Percentiles rank a stretch among this genome's conserved stretches.
Conservation (phyloP, 2,888 invertebrate genomes). For the Agrotis clavis region DNA sequence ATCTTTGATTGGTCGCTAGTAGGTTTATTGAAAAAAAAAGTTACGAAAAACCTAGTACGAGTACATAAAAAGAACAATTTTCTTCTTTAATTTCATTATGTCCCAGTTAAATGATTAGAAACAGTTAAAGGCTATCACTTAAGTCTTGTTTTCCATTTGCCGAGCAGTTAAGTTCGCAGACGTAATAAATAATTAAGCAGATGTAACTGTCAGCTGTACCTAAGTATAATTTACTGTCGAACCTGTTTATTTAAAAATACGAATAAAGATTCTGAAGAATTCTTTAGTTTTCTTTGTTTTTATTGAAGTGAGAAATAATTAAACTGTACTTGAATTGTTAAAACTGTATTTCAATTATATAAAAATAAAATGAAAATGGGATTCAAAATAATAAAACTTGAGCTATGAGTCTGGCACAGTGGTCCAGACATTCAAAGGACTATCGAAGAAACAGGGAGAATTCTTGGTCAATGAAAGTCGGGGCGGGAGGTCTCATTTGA, state of each 20-base stretch:
- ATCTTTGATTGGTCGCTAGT: neutral
- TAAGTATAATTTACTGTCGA: constrained; percentile 36
- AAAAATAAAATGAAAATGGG: too few species aligned
- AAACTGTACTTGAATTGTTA: too few species aligned
- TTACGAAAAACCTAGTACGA: neutral
- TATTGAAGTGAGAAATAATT: too few species aligned
- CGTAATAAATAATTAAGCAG: constrained; percentile 63
- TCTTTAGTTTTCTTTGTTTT: neutral
- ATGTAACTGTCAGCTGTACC: constrained; percentile 64
- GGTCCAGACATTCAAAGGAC: too few species aligned
- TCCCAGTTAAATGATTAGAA: constrained; percentile 10
- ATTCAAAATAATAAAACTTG: too few species aligned
- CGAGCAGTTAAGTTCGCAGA: constrained; percentile 16
- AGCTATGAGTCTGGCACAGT: too few species aligned
- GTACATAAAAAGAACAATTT: neutral
- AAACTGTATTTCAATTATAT: too few species aligned
- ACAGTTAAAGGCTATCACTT: constrained; percentile 19
- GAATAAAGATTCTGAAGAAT: constrained; percentile 23
- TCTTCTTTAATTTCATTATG: constrained; percentile 7
- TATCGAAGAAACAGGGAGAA: too few species aligned
- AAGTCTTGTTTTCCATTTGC: constrained; percentile 22
- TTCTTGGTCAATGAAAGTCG: too few species aligned
- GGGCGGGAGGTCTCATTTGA: too few species aligned
- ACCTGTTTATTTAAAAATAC: constrained; percentile 40
- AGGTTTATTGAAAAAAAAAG: neutral